A percentile compares a stretch with the other conserved stretches of the same genome.
phyloP scores from a whole-genome alignment of 2,797 vertebrate genomes.

The Garrulus glandarius region DNA sequence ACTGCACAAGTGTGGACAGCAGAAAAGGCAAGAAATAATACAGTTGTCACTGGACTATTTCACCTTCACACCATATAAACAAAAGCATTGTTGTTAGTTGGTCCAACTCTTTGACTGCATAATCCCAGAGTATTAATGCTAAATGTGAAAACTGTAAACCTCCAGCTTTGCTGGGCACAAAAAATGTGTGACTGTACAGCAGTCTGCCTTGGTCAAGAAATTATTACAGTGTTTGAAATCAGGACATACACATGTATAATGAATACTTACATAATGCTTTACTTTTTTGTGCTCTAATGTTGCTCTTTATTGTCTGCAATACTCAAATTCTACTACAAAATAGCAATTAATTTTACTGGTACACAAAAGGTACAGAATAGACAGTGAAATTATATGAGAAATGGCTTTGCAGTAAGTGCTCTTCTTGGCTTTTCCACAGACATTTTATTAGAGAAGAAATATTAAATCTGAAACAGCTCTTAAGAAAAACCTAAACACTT shows the following conservation, averaged over 20 bases:
- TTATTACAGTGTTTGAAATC: neutral
- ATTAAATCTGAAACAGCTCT: conserved; percentile 29
- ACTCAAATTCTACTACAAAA: conserved; percentile 42
- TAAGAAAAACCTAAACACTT: conserved; percentile 27
- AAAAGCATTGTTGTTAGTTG: conserved; percentile 58
- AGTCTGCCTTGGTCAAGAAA: conserved; percentile 41
- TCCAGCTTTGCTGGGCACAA: neutral
- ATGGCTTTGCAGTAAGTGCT: conserved; percentile 12
- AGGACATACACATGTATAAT: neutral
- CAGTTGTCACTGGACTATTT: conserved; percentile 58
- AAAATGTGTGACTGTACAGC: conserved; percentile 41
- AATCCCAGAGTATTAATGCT: conserved; percentile 59
- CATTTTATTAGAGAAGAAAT: conserved; percentile 41
- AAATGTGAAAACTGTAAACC: conserved; percentile 56
- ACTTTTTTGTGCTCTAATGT: neutral
- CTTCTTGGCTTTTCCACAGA: neutral
- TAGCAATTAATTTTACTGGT: conserved; percentile 21
- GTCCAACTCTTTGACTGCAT: conserved; percentile 22
- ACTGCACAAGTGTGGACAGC: conserved; percentile 65
- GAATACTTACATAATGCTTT: neutral
- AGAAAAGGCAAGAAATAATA: conserved; percentile 71
- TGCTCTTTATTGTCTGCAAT: conserved; percentile 15
- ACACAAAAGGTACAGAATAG: neutral
- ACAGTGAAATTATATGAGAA: conserved; percentile 25
- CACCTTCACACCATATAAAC: conserved; percentile 45